These are phyloP conservation scores for Polymixis flavicincta DNA, from an alignment of 2,888 invertebrate species.

Conservation along the genomic window DNA sequence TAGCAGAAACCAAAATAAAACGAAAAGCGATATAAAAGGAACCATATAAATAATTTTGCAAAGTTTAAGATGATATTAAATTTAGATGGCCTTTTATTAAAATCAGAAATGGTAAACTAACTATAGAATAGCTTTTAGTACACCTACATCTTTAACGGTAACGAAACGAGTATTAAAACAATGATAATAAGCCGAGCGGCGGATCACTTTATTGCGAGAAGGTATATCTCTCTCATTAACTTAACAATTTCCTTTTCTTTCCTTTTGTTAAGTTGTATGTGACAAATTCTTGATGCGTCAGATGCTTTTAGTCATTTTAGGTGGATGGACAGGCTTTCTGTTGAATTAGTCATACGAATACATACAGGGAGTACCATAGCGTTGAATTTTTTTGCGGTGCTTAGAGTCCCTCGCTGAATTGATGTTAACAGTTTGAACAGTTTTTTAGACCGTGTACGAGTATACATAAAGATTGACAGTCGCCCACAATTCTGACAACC, in stretches of 20 bases:
- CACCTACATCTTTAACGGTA: constrained; percentile 53
- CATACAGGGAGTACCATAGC: no score
- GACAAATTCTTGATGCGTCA: constrained; percentile 61
- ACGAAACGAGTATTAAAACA: constrained; percentile 68
- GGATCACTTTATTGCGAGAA: constrained; percentile 66
- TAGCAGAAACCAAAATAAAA: not conserved
- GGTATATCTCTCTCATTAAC: constrained; percentile 58
- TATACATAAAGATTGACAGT: no score
- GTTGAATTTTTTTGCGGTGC: no score
- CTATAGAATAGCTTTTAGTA: constrained; percentile 8
- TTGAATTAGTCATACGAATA: accelerated
- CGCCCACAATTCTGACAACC: no score
- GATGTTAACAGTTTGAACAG: no score
- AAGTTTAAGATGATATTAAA: no score
- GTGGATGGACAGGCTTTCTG: not conserved
- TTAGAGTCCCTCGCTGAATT: no score
- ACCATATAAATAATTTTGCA: not conserved
- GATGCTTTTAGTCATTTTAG: constrained; percentile 5
- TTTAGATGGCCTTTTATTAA: not conserved
- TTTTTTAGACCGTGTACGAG: no score
- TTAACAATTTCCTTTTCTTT: constrained; percentile 45
- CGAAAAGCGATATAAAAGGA: not conserved
- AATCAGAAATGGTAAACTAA: not conserved
- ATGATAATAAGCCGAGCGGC: constrained; percentile 62
- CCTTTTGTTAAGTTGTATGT: constrained; percentile 32